Base-by-base conservation (phyloP, 2,113 vertebrate species). In the Carettochelys insculpta region DNA sequence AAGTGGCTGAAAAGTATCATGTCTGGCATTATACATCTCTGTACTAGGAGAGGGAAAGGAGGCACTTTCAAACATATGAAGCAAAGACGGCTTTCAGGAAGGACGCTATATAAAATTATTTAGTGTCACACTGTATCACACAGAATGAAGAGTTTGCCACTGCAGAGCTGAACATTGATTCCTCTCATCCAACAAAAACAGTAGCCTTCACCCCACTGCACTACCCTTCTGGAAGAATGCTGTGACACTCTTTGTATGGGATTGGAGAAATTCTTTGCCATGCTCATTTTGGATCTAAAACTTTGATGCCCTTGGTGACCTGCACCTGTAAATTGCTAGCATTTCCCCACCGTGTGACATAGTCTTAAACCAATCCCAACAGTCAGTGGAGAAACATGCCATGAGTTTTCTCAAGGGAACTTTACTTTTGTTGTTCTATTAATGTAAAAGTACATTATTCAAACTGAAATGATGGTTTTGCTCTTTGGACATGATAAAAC, bases 371-470 rank as follows among this genome's bases (percentile, higher is more conserved):
- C 43, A 47, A 24, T 41, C 27, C 58, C 34, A 19, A 79, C 2
- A 6, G 13, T 75, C 71, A 45, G 11, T 76, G 17, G n/a, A 68
- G 48, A 41, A 13, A 75, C 17, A 16, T 29, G 25, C 5, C 4
- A 56, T 22, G 13, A 58, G 56, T 83, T 78, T 3, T 50, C 25
- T 31, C n/a, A 54, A 9, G 20, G 12, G 31, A 83, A 83, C 58
- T 71, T 85, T 75, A 43, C 41, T 38, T 93, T 85, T 13, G 19
- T 53, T 82, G 65, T 5, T 83, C 34, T 76, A 75, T 25, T 82
- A 82, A 87, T 75, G 75, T 6, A 65, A 93, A 92, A 52, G 4
- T 12, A 43, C 58, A 58, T 54, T 87, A 77, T 75, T 94, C 88
- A 86, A 3, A 3, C 16, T 41, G 29, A 17, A 84, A 75, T 1